Evolutionary conservation across 2,888 invertebrate genomes (phyloP), one percentile per base, ranked within the genome.

Genomic region (Eristalis pertinax): DNA sequence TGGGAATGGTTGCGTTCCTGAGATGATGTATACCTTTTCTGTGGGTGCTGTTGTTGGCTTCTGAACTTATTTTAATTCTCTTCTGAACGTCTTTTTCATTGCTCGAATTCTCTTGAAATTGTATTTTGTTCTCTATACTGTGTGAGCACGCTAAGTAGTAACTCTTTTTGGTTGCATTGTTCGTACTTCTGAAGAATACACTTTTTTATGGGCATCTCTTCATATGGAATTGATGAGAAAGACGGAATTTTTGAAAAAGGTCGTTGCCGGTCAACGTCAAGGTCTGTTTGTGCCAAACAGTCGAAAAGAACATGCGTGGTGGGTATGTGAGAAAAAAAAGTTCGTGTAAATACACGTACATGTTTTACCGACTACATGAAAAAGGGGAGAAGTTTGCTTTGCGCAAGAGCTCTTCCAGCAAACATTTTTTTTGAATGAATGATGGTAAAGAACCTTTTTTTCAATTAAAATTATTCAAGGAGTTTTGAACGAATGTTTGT

Each of bases 181-280:
- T 76, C n/a, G 13, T 38, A 38, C 13, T 43, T 62, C 10, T 60
- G 41, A 2, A 38, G 26, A 58, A 38, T 60, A n/a, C 19, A 19
- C 4, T 8, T 76, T 76, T 19, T 35, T 50, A 15, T 43, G 26
- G 69, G 58, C 19, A 19, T 19, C 50, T 50, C n/a, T 19, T 50
- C 22, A 26, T 13, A 32, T 13, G 11, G 64, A 29, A 41, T n/a
- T 58, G 64, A 58, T n/a, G 4, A 24, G 26, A 13, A 63, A 85
- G 68, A 64, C 68, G 41, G 8, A 41, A 62, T 73, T 69, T 4
- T 64, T 38, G 35, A 70, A 84, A 32, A 81, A 86, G 85, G 82
- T 86, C 85, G 85, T 86, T 82, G 68, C 85, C 85, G 85, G 85
- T 86, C 82, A 86, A 74, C 85, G 69, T 86, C 86, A 83, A 86